These are phyloP conservation scores for Eupithecia centaureata DNA, from an alignment of 2,888 invertebrate species.

Conservation along the genomic window DNA sequence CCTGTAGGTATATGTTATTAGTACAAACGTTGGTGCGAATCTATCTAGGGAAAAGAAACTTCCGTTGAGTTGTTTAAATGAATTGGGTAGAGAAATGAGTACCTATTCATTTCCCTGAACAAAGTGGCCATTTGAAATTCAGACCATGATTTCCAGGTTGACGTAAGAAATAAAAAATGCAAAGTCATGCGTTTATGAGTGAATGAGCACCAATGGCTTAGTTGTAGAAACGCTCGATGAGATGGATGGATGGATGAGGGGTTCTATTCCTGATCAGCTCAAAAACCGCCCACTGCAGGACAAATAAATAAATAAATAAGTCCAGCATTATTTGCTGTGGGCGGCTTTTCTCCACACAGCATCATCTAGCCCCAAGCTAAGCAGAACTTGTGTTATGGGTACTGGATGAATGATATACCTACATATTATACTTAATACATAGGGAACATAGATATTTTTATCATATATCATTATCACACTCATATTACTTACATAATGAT, in stretches of 20 bases:
- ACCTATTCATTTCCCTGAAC: not conserved
- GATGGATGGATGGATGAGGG: not conserved
- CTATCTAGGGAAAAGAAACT: not conserved
- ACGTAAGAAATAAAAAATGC: not conserved
- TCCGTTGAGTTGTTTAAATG: not conserved
- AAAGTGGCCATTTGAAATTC: conserved; percentile 1
- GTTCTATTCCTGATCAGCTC: too few species aligned
- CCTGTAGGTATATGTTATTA: not conserved
- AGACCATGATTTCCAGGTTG: not conserved
- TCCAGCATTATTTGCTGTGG: too few species aligned
- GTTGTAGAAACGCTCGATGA: not conserved
- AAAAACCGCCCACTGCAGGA: too few species aligned
- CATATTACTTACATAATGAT: too few species aligned
- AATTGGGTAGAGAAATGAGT: not conserved
- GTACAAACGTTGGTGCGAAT: not conserved
- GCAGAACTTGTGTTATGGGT: too few species aligned
- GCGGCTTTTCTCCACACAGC: too few species aligned
- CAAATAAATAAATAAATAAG: too few species aligned
- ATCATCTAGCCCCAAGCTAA: too few species aligned
- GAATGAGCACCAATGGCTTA: not conserved
- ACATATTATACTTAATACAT: too few species aligned
- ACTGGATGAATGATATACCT: too few species aligned
- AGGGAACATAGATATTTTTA: too few species aligned
- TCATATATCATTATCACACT: too few species aligned
- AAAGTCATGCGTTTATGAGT: not conserved